Conservation (phyloP, 2,113 vertebrate genomes). For the Meriones unguiculatus region DNA sequence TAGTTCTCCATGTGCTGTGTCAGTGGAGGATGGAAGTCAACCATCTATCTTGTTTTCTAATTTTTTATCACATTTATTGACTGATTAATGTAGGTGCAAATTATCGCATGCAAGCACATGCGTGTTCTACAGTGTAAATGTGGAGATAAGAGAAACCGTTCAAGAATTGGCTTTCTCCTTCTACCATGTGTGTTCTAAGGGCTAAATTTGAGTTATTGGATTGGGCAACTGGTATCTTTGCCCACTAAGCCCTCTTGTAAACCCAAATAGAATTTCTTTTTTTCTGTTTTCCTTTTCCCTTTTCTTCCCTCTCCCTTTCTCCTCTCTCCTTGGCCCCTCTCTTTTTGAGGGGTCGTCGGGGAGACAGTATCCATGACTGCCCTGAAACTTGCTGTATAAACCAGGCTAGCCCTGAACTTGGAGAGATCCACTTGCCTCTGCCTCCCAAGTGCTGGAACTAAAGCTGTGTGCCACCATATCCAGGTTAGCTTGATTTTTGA, state of each 20-base stretch:
- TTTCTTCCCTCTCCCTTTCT: background rate
- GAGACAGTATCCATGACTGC: background rate
- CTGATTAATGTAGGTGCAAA: background rate
- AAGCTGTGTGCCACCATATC: background rate
- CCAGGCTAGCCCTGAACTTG: background rate
- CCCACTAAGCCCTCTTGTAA: background rate
- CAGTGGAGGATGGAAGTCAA: background rate
- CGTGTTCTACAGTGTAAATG: background rate
- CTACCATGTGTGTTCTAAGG: background rate
- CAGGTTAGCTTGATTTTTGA: background rate
- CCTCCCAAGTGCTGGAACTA: background rate
- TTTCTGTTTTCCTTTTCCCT: background rate
- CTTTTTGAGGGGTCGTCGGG: background rate
- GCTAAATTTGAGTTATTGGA: background rate
- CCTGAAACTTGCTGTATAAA: background rate
- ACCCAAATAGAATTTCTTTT: background rate
- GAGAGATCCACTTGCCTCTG: background rate
- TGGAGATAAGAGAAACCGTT: background rate
- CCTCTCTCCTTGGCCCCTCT: too few species aligned
- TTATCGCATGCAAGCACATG: background rate
- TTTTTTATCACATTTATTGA: background rate
- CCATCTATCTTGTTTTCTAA: background rate
- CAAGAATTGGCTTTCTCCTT: background rate
- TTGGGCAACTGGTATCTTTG: background rate
- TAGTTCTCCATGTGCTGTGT: background rate